Evolutionary conservation across 2,888 invertebrate species (phyloP).

Genomic region (Melinopterus prodromus): DNA sequence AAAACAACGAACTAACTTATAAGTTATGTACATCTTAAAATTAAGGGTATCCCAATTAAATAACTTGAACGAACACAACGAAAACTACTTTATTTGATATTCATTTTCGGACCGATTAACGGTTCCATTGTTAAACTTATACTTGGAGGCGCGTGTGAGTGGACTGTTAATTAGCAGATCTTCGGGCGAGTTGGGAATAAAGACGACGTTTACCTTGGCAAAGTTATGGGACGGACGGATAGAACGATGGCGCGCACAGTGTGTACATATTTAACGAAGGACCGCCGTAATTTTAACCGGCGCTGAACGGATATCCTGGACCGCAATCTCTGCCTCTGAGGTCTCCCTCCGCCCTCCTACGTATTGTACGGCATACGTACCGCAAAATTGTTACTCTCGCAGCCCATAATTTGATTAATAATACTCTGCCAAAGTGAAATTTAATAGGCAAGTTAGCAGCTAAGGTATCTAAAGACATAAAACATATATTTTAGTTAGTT

Average conservation of each 20-base stretch:
- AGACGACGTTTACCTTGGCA: background rate
- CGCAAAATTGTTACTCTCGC: too few species aligned
- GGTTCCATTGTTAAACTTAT: background rate
- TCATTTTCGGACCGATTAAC: too few species aligned
- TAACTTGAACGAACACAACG: too few species aligned
- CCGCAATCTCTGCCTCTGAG: background rate
- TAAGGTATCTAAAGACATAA: too few species aligned
- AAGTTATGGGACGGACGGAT: background rate
- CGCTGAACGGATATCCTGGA: background rate
- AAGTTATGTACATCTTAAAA: too few species aligned
- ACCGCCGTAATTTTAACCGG: background rate
- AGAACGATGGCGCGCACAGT: background rate
- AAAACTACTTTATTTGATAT: too few species aligned
- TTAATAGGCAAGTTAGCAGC: too few species aligned
- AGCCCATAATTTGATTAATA: too few species aligned
- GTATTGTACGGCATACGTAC: background rate
- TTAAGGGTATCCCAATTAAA: too few species aligned
- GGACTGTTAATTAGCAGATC: background rate
- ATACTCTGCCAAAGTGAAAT: too few species aligned
- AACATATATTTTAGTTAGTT: too few species aligned
- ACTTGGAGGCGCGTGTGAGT: background rate
- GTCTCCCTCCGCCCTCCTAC: background rate
- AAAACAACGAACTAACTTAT: too few species aligned
- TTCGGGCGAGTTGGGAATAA: background rate
- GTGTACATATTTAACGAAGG: conserved; percentile 4